Conservation (phyloP, 2,797 vertebrate genomes). For the Natrix natrix region DNA sequence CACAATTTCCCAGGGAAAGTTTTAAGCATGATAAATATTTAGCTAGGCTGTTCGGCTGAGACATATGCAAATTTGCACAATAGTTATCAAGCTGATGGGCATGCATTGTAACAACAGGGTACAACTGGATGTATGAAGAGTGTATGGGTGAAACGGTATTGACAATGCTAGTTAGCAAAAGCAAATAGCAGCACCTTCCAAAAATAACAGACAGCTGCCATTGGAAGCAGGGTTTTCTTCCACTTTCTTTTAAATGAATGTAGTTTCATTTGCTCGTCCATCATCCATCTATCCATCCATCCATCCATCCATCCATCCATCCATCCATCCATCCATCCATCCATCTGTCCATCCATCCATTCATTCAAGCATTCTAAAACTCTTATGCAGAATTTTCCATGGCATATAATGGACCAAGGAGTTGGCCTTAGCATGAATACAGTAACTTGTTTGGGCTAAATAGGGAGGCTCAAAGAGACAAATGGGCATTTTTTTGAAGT, state of each 20-base stretch:
- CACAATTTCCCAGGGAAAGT: constrained; percentile 61
- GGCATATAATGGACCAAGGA: background rate
- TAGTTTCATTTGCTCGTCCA: background rate
- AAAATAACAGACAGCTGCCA: background rate
- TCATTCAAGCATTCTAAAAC: background rate
- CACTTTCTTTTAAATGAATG: background rate
- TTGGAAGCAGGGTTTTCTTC: background rate
- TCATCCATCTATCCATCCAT: no score
- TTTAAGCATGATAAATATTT: constrained; percentile 76
- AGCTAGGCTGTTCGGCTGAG: constrained; percentile 65
- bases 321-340: background rate
- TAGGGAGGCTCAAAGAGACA: background rate
- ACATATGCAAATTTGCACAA: constrained; percentile 70
- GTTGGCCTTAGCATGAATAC: background rate
- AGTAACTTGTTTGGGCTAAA: background rate
- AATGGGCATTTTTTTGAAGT: background rate
- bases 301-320: no score
- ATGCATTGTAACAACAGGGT: constrained; percentile 56
- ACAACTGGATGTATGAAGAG: constrained; percentile 50
- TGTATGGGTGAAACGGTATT: constrained; percentile 21
- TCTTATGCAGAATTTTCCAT: background rate
- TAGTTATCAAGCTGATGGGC: constrained; percentile 62
- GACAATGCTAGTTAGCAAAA: constrained; percentile 30
- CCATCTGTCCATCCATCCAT: background rate
- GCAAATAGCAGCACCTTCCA: constrained; percentile 18